Evolutionary conservation across 2,888 invertebrate genomes (phyloP).

Genomic region (Acleris holmiana): DNA sequence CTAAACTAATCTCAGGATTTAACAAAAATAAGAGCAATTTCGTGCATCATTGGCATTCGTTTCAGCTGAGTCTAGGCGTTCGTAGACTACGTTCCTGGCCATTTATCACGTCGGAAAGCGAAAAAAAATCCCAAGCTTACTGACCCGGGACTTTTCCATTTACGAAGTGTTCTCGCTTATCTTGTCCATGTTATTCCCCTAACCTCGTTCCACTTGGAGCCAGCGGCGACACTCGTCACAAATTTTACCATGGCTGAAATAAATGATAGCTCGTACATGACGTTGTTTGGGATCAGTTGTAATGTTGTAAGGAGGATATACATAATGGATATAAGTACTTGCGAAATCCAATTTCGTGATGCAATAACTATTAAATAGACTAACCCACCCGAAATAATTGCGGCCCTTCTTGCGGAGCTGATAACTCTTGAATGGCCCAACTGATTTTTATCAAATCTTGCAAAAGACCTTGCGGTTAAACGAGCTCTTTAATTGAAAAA

Average conservation of each 20-base stretch:
- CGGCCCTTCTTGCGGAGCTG: too few relatives aligned
- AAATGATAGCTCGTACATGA: background rate
- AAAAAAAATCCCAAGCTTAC: constrained; percentile 67
- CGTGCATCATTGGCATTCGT: constrained; percentile 72
- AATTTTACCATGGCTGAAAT: constrained; percentile 24
- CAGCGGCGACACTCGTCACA: constrained; percentile 31
- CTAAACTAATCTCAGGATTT: constrained; percentile 47
- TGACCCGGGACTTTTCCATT: constrained; percentile 79
- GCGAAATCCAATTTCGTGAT: too few relatives aligned
- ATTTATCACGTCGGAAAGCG: constrained; percentile 76
- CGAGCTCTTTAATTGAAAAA: too few relatives aligned
- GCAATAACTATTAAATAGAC: too few relatives aligned
- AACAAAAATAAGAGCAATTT: constrained; percentile 71
- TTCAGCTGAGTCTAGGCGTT: constrained; percentile 56
- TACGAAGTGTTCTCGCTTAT: constrained; percentile 70
- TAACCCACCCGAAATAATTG: too few relatives aligned
- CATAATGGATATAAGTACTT: too few relatives aligned
- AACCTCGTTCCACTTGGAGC: constrained; percentile 43
- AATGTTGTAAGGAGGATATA: too few relatives aligned
- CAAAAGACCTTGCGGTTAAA: too few relatives aligned
- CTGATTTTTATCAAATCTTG: too few relatives aligned
- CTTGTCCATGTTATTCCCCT: constrained; percentile 65
- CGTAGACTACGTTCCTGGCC: constrained; percentile 50
- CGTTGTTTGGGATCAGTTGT: background rate
- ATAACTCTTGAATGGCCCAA: too few relatives aligned